These are phyloP conservation scores for Platyscapa corneri DNA, from an alignment of 1,140 invertebrate species.

Conservation along the genomic window DNA sequence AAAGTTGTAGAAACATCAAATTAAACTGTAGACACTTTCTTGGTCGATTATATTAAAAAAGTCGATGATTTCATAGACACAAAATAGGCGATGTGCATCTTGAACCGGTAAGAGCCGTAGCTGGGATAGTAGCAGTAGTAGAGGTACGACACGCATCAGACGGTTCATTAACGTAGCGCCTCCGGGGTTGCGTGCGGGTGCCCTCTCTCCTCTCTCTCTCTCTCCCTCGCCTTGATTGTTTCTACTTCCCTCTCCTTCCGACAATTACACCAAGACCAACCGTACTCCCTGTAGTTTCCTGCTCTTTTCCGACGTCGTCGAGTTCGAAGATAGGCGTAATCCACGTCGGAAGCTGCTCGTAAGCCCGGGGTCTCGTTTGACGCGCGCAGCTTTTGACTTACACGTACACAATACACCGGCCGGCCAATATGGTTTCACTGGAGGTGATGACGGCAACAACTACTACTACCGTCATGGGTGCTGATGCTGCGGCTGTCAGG, in stretches of 20 bases:
- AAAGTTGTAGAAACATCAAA: not conserved
- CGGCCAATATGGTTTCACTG: not conserved
- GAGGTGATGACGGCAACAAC: not conserved
- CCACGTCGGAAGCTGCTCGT: constrained; percentile 43
- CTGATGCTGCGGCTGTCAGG: too few relatives aligned
- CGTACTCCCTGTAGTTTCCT: too few relatives aligned
- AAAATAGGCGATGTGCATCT: not conserved
- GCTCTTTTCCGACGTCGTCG: not conserved
- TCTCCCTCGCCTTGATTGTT: not conserved
- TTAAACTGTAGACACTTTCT: not conserved
- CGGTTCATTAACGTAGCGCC: constrained; percentile 41
- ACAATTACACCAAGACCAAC: constrained; percentile 33
- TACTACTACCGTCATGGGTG: too few relatives aligned
- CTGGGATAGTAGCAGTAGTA: not conserved
- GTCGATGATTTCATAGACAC: not conserved
- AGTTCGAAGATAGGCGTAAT: constrained; percentile 38
- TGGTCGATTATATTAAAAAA: not conserved
- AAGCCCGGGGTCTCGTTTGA: constrained; percentile 32
- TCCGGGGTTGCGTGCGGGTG: not conserved
- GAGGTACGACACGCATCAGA: not conserved
- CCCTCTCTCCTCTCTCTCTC: not conserved
- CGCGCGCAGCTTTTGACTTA: not conserved
- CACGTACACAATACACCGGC: not conserved
- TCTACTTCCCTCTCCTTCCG: not conserved
- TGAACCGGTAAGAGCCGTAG: not conserved